Conservation (phyloP, 2,888 invertebrate species). For the Thymelicus acteon region DNA sequence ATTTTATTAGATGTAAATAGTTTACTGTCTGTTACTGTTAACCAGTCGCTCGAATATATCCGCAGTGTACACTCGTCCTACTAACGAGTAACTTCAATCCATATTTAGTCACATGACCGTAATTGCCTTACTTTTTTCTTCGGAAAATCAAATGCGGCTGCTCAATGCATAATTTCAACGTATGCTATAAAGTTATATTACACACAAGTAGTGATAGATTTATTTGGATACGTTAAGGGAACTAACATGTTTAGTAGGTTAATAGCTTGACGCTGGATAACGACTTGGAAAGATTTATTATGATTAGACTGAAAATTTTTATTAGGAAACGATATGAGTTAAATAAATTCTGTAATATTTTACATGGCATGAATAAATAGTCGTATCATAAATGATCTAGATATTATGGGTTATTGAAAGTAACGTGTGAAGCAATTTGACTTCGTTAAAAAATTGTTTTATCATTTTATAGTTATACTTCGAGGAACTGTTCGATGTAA, state of each 20-base stretch:
- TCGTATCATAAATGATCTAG: neutral
- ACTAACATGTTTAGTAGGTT: slow-evolving; percentile 33
- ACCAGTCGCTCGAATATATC: neutral
- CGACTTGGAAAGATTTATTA: slow-evolving; percentile 34
- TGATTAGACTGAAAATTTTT: slow-evolving; percentile 28
- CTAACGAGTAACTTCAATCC: slow-evolving; percentile 6
- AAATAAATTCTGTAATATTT: neutral
- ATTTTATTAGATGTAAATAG: neutral
- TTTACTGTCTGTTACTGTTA: neutral
- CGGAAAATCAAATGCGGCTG: slow-evolving; percentile 24
- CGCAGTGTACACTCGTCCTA: slow-evolving; percentile 6
- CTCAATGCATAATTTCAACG: slow-evolving; percentile 22
- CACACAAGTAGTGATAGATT: slow-evolving; percentile 25
- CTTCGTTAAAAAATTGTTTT: no score
- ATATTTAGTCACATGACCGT: slow-evolving; percentile 31
- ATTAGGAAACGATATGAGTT: slow-evolving; percentile 8
- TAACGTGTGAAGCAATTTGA: no score
- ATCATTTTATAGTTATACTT: no score
- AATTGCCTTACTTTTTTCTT: slow-evolving; percentile 36
- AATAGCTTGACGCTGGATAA: slow-evolving; percentile 30
- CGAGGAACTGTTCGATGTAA: no score
- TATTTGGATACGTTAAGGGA: slow-evolving; percentile 34
- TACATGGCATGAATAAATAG: neutral
- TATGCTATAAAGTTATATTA: slow-evolving; percentile 17
- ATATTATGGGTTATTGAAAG: no score